A percentile compares a stretch with the other conserved stretches of the same genome.
These are phyloP conservation scores for Seriola rivoliana DNA, from an alignment of 2,113 vertebrate genomes.

Conservation along the genomic window DNA sequence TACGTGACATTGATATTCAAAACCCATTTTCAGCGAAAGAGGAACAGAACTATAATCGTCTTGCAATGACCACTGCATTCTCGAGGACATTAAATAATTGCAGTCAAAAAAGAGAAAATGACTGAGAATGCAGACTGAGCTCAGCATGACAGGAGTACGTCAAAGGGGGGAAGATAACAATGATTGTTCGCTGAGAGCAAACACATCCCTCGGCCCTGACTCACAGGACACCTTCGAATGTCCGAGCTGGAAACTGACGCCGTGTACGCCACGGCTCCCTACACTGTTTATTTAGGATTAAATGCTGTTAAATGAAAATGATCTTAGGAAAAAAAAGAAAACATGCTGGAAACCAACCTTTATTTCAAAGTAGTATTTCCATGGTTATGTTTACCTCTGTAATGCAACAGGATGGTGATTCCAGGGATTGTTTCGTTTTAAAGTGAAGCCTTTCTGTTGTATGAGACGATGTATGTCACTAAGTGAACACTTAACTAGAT, in stretches of 20 bases:
- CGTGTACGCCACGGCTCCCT: conserved; percentile 63
- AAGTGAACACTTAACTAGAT: conserved; percentile 83
- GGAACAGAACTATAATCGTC: conserved; percentile 64
- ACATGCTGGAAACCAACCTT: conserved; percentile 85
- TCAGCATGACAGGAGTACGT: conserved; percentile 42
- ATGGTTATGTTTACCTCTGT: conserved; percentile 85
- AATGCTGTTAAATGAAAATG: conserved; percentile 76
- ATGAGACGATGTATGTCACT: conserved; percentile 82
- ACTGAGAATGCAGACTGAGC: conserved; percentile 68
- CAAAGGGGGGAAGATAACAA: conserved; percentile 33
- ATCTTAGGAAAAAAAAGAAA: conserved; percentile 72
- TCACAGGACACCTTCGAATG: conserved; percentile 51
- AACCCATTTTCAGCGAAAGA: conserved; percentile 55
- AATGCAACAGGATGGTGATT: conserved; percentile 78
- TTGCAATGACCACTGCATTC: conserved; percentile 64
- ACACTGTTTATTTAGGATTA: conserved; percentile 81
- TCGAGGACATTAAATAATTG: conserved; percentile 61
- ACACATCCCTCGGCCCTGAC: conserved; percentile 43
- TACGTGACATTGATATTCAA: conserved; percentile 57
- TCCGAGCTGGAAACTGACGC: conserved; percentile 73
- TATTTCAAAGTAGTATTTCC: conserved; percentile 77
- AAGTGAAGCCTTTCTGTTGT: conserved; percentile 82
- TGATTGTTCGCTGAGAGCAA: conserved; percentile 42
- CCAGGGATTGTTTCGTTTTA: conserved; percentile 77
- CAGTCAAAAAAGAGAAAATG: conserved; percentile 44